Conservation (phyloP, 1,140 invertebrate genomes). For the Philaenus spumarius region DNA sequence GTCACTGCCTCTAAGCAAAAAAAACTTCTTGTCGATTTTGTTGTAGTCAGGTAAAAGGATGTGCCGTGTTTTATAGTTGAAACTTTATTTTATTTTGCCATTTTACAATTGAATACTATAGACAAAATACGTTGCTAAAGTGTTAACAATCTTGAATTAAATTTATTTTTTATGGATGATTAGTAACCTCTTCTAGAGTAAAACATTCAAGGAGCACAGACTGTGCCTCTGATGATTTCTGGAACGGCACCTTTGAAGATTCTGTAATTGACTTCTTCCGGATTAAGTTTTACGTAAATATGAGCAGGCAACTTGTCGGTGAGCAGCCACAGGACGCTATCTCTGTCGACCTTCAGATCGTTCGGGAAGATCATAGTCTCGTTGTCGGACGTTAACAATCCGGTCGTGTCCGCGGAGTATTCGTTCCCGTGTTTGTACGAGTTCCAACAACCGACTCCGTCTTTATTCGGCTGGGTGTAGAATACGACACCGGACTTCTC, state of each 20-base stretch:
- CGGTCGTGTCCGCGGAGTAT: constrained; percentile 32
- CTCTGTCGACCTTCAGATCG: constrained; percentile 65
- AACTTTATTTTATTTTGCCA: no score
- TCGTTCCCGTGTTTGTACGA: constrained; percentile 43
- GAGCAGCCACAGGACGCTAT: constrained; percentile 64
- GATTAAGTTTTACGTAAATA: constrained; percentile 57
- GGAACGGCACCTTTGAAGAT: constrained; percentile 56
- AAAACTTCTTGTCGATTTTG: no score
- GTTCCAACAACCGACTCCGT: constrained; percentile 71
- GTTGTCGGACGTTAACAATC: constrained; percentile 58
- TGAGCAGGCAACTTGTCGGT: constrained; percentile 63
- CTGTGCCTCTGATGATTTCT: constrained; percentile 60
- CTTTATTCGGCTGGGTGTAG: constrained; percentile 65
- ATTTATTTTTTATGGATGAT: no score
- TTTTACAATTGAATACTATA: no score
- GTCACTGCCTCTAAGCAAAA: no score
- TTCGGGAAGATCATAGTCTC: constrained; percentile 68
- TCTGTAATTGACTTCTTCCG: constrained; percentile 62
- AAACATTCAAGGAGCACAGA: constrained; percentile 51
- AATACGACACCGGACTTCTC: constrained; percentile 62
- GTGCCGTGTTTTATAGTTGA: no score
- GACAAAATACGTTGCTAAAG: no score
- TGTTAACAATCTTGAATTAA: no score
- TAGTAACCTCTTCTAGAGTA: no score
- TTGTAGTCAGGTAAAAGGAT: no score